Conservation (phyloP, 2,797 vertebrate species). For the Paguma larvata region DNA sequence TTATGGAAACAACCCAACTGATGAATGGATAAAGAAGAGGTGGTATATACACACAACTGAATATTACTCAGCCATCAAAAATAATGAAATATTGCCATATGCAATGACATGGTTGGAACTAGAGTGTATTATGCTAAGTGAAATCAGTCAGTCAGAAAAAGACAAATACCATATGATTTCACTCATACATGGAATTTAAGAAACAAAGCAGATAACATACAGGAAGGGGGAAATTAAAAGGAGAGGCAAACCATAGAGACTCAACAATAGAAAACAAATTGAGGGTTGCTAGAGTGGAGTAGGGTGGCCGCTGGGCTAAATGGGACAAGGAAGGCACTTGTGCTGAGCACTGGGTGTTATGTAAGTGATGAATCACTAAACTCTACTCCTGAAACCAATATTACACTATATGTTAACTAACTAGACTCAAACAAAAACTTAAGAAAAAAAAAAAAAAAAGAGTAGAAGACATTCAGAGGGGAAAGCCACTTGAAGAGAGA, state of each 20-base stretch:
- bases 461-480: background rate
- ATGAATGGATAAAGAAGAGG: background rate
- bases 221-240: accelerated
- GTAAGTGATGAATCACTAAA: background rate
- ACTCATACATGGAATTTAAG: background rate
- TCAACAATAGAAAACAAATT: background rate
- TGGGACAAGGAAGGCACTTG: background rate
- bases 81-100: background rate
- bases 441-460: background rate
- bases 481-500: background rate
- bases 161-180: background rate
- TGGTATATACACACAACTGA: background rate
- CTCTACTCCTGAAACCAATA: background rate
- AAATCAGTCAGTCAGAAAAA: background rate
- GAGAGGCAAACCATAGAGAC: background rate
- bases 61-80: background rate
- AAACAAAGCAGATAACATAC: background rate
- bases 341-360: background rate
- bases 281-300: background rate
- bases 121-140: background rate
- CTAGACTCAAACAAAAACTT: background rate
- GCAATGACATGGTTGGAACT: background rate
- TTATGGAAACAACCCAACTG: background rate
- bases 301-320: background rate
- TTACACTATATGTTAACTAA: background rate